These are phyloP conservation scores for Oryzaephilus surinamensis DNA, from an alignment of 1,140 invertebrate species.

Conservation along the genomic window DNA sequence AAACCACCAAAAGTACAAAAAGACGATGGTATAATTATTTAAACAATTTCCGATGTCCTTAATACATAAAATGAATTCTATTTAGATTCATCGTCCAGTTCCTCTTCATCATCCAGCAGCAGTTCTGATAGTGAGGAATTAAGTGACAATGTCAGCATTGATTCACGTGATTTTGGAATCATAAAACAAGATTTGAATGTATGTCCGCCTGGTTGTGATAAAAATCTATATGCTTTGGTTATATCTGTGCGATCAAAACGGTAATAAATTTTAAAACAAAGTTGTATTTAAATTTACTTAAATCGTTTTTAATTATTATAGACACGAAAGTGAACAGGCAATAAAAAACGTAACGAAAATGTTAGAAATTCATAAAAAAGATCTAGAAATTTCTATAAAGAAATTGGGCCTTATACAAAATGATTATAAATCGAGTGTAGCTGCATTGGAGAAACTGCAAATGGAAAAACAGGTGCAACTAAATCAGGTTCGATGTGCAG, in stretches of 20 bases:
- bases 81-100: too few relatives aligned
- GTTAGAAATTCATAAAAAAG: constrained; percentile 37
- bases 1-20: constrained; percentile 41
- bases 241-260: constrained; percentile 48
- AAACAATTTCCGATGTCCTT: neutral
- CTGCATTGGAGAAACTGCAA: constrained; percentile 39
- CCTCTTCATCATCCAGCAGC: constrained; percentile 33
- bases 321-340: constrained; percentile 38
- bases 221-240: constrained; percentile 52
- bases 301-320: constrained; percentile 6
- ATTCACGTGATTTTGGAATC: constrained; percentile 48
- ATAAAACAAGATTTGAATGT: constrained; percentile 60
- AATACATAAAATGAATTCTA: too few relatives aligned
- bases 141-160: constrained; percentile 45
- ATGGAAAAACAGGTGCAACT: constrained; percentile 55
- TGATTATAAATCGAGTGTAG: constrained; percentile 23
- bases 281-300: neutral
- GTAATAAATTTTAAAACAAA: constrained; percentile 21
- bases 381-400: constrained; percentile 33
- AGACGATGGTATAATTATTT: constrained; percentile 33
- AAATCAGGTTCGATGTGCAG: constrained; percentile 54
- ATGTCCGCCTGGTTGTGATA: constrained; percentile 64
- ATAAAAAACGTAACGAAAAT: constrained; percentile 35
- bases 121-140: constrained; percentile 46
- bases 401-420: constrained; percentile 30